Percentiles rank a stretch among this genome's conserved stretches.
phyloP scores from a whole-genome alignment of 2,113 vertebrate genomes.

The Gnathonemus longibarbis region DNA sequence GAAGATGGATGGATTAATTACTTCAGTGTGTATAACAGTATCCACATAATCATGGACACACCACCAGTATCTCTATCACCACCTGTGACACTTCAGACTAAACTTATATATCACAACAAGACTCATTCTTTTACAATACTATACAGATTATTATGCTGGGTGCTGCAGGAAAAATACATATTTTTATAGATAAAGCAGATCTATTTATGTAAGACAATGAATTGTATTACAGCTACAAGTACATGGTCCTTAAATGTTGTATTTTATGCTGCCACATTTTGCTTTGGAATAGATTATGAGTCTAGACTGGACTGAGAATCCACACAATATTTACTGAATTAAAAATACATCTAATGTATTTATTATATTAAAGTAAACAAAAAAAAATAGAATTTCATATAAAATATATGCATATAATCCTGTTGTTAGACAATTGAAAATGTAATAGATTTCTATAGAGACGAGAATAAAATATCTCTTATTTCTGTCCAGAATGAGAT shows the following conservation, averaged over 20 bases:
- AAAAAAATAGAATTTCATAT: background rate
- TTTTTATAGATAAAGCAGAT: background rate
- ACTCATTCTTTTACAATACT: background rate
- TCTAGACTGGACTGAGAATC: conserved; percentile 31
- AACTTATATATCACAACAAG: background rate
- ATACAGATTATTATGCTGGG: background rate
- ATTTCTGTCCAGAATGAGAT: background rate
- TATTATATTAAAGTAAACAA: background rate
- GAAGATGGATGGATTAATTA: background rate
- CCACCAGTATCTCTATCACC: background rate
- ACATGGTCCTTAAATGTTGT: background rate
- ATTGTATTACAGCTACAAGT: background rate
- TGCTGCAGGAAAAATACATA: background rate
- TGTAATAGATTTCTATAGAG: background rate
- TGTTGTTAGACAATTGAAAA: background rate
- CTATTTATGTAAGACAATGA: background rate
- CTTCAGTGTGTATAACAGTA: conserved; percentile 5
- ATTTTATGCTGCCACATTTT: background rate
- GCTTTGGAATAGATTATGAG: background rate
- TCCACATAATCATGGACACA: background rate
- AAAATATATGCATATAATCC: background rate
- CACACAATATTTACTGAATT: conserved; percentile 27
- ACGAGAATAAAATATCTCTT: background rate
- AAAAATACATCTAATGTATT: background rate
- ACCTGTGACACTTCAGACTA: background rate